Evolutionary conservation across 2,797 vertebrate genomes (phyloP).

Genomic region (Pogonophryne albipinna): DNA sequence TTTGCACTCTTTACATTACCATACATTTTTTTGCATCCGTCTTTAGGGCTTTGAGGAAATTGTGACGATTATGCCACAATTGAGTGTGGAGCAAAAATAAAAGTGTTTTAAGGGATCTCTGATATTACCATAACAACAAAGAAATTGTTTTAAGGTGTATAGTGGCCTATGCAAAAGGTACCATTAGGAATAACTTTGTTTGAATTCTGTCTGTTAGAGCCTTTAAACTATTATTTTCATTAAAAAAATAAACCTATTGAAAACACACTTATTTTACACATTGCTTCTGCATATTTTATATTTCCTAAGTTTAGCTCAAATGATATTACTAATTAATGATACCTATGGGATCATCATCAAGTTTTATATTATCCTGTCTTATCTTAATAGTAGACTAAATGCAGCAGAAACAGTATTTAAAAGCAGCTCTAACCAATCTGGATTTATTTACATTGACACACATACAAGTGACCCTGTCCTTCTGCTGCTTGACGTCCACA

Average conservation of each 20-base stretch:
- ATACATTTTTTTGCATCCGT: conserved; percentile 16
- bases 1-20: conserved; percentile 26
- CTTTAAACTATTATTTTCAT: not conserved
- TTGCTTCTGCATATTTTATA: not conserved
- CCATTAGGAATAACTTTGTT: not conserved
- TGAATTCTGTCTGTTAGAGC: not conserved
- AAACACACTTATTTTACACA: not conserved
- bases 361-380: conserved; percentile 16
- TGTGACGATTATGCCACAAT: conserved; percentile 12
- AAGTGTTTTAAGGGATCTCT: conserved; percentile 6
- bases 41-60: conserved; percentile 14
- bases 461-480: no score
- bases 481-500: conserved; percentile 2
- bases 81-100: not conserved
- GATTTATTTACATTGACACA: not conserved
- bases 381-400: conserved; percentile 6
- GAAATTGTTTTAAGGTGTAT: not conserved
- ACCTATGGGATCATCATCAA: conserved; percentile 24
- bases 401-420: conserved; percentile 12
- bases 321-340: conserved; percentile 5
- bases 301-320: not conserved
- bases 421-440: conserved; percentile 2
- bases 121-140: conserved; percentile 17
- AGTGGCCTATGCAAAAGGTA: not conserved
- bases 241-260: no score